phyloP scores from a whole-genome alignment of 2,797 vertebrate species.

The Coregonus sp. region DNA sequence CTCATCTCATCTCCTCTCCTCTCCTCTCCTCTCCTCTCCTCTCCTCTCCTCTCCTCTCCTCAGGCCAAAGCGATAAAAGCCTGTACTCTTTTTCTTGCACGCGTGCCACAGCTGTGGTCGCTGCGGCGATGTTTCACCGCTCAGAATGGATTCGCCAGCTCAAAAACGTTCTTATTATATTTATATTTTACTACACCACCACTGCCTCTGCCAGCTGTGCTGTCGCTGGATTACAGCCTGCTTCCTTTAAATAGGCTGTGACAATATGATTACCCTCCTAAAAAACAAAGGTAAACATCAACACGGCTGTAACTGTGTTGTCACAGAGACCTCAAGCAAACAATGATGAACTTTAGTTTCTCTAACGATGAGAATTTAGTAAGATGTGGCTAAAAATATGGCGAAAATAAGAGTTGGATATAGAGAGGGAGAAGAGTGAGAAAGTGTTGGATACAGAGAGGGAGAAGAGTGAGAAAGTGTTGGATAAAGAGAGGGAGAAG shows the following conservation, averaged over 20 bases:
- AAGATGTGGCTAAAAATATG: background rate
- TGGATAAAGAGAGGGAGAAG: background rate
- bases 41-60: background rate
- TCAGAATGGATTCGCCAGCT: slow-evolving; percentile 88
- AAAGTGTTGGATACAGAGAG: too few relatives aligned
- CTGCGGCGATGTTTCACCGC: slow-evolving; percentile 86
- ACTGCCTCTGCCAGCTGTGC: slow-evolving; percentile 77
- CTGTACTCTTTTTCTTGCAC: slow-evolving; percentile 57
- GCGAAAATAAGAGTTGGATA: background rate
- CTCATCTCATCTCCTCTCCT: too few relatives aligned
- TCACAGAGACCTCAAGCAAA: slow-evolving; percentile 40
- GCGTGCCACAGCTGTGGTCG: slow-evolving; percentile 81
- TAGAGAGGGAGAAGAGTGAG: too few relatives aligned
- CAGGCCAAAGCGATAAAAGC: background rate
- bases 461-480: background rate
- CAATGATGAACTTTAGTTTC: slow-evolving; percentile 14
- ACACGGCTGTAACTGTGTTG: slow-evolving; percentile 38
- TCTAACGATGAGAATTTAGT: slow-evolving; percentile 18
- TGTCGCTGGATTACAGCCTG: slow-evolving; percentile 52
- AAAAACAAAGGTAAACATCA: slow-evolving; percentile 62
- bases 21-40: too few relatives aligned
- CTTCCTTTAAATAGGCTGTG: slow-evolving; percentile 64
- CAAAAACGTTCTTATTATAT: slow-evolving; percentile 89
- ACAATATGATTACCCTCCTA: slow-evolving; percentile 67
- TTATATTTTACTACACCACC: slow-evolving; percentile 81